These are phyloP conservation scores for Todiramphus chloris DNA, from an alignment of 2,113 vertebrate genomes.

Conservation along the genomic window DNA sequence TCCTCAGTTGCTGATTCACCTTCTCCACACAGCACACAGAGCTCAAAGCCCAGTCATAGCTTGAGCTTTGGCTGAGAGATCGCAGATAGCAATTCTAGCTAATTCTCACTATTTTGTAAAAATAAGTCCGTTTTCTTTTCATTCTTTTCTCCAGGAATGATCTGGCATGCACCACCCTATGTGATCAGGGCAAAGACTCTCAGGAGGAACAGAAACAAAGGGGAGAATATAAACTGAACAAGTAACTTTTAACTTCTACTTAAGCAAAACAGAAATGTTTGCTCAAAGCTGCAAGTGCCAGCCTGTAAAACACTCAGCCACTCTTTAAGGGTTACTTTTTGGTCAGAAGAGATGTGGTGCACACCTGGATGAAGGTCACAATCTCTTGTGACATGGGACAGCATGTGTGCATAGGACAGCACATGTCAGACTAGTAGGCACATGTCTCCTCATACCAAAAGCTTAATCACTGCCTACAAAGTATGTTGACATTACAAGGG, in stretches of 20 bases:
- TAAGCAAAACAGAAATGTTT: neutral
- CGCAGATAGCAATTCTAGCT: neutral
- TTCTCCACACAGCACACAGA: neutral
- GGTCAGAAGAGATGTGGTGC: neutral
- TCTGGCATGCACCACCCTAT: neutral
- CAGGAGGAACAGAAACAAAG: neutral
- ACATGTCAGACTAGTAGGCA: neutral
- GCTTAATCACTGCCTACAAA: neutral
- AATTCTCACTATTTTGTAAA: neutral
- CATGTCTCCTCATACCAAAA: neutral
- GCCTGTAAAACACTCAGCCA: neutral
- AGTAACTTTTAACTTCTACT: neutral
- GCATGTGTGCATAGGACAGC: neutral
- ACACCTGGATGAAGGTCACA: neutral
- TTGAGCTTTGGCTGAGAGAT: neutral
- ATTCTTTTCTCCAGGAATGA: neutral
- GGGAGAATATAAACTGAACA: neutral
- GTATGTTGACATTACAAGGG: neutral
- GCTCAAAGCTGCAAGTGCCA: neutral
- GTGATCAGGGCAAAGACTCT: neutral
- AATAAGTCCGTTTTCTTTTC: neutral
- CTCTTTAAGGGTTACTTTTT: neutral
- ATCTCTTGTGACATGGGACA: too few species aligned
- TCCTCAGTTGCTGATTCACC: slow-evolving; percentile 21
- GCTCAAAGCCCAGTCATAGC: neutral